Conservation (phyloP, 2,797 vertebrate species). For the Sebastolobus altivelis region DNA sequence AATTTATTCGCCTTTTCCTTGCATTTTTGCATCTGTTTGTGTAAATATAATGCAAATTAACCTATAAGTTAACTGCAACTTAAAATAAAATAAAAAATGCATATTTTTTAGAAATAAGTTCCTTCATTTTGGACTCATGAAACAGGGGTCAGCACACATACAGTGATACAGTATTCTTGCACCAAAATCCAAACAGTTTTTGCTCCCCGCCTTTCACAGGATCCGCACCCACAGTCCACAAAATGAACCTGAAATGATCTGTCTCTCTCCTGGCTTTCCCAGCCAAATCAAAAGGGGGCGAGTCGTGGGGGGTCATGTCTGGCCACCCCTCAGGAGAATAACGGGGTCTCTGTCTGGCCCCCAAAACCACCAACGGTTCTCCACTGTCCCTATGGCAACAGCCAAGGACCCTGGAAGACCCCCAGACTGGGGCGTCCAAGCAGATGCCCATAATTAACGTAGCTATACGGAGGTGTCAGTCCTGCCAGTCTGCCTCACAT, state of each 20-base stretch:
- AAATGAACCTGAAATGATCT: slow-evolving; percentile 65
- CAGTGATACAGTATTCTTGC: slow-evolving; percentile 15
- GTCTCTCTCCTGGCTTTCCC: slow-evolving; percentile 76
- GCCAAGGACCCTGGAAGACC: slow-evolving; percentile 79
- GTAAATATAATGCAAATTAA: background rate
- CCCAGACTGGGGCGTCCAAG: slow-evolving; percentile 79
- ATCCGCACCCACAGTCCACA: slow-evolving; percentile 42
- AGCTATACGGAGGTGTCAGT: slow-evolving; percentile 79
- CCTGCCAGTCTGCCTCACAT: slow-evolving; percentile 79
- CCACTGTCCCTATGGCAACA: slow-evolving; percentile 87
- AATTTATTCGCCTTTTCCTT: background rate
- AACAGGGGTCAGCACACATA: background rate
- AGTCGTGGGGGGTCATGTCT: slow-evolving; percentile 87
- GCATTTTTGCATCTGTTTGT: background rate
- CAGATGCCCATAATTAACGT: slow-evolving; percentile 86
- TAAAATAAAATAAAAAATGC: background rate
- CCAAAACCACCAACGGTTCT: slow-evolving; percentile 80
- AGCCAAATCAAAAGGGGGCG: slow-evolving; percentile 80
- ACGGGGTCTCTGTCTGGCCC: slow-evolving; percentile 85
- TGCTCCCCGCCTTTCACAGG: slow-evolving; percentile 14
- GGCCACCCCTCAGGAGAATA: slow-evolving; percentile 88
- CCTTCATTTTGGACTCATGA: background rate
- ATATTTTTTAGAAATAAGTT: fast-evolving
- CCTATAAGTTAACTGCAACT: background rate
- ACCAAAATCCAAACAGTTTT: slow-evolving; percentile 22